These are phyloP conservation scores for Lordiphosa mommai DNA, from an alignment of 1,140 invertebrate genomes.

Conservation along the genomic window DNA sequence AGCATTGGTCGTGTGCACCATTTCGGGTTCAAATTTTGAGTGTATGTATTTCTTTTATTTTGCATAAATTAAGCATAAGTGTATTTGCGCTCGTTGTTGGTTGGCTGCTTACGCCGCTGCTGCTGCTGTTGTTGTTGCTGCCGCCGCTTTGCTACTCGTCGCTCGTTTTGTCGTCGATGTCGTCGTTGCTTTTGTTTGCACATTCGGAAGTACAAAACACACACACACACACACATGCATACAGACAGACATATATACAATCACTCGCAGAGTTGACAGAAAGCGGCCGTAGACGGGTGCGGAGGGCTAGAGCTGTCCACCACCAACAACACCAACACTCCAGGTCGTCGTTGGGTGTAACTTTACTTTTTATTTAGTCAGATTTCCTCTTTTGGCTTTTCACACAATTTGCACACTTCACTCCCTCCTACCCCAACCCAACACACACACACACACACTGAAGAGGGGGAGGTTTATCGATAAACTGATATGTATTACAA, in stretches of 20 bases:
- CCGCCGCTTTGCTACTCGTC: slow-evolving; percentile 15
- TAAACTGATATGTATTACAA: neutral
- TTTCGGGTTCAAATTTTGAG: slow-evolving; percentile 63
- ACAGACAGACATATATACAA: slow-evolving; percentile 28
- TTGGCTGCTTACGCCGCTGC: slow-evolving; percentile 9
- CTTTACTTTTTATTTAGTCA: slow-evolving; percentile 45
- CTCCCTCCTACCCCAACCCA: neutral
- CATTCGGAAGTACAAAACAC: slow-evolving; percentile 46
- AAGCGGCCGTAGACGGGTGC: neutral
- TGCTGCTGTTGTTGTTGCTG: slow-evolving; percentile 12
- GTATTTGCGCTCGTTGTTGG: slow-evolving; percentile 44
- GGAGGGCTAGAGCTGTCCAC: slow-evolving; percentile 10
- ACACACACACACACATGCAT: slow-evolving; percentile 8
- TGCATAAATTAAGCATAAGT: slow-evolving; percentile 78
- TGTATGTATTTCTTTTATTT: slow-evolving; percentile 76
- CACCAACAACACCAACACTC: slow-evolving; percentile 7
- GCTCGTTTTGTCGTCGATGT: slow-evolving; percentile 40
- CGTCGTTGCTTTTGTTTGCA: slow-evolving; percentile 51
- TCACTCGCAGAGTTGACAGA: slow-evolving; percentile 26
- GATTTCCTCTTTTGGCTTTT: slow-evolving; percentile 36
- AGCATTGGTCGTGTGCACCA: slow-evolving; percentile 55
- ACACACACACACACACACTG: neutral
- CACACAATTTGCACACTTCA: slow-evolving; percentile 11
- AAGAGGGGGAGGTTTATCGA: slow-evolving; percentile 8
- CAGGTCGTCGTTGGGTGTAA: slow-evolving; percentile 32